Conservation (phyloP, 1,140 invertebrate genomes). For the Ceratina australensis region DNA sequence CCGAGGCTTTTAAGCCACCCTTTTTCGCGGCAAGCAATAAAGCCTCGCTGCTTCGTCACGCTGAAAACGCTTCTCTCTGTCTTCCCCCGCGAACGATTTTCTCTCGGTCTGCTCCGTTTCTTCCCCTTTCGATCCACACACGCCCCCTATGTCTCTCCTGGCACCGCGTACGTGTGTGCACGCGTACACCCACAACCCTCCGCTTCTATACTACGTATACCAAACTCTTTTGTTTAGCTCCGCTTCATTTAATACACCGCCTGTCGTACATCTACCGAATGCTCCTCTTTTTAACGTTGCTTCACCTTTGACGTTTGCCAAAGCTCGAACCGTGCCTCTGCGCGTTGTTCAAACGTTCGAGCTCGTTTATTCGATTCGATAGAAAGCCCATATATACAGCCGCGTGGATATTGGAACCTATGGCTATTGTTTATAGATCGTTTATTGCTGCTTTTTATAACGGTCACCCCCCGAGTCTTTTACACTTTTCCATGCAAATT, state of each 20-base stretch:
- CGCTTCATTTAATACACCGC: slow-evolving; percentile 28
- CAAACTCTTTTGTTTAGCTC: slow-evolving; percentile 32
- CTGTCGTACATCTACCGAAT: slow-evolving; percentile 1
- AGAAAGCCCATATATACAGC: too few species aligned
- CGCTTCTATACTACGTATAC: too few species aligned
- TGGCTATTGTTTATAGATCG: too few species aligned
- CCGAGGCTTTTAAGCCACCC: slow-evolving; percentile 47
- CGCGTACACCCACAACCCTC: too few species aligned
- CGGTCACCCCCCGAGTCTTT: too few species aligned
- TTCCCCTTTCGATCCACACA: not conserved
- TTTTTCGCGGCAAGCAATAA: slow-evolving; percentile 48
- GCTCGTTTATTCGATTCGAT: not conserved
- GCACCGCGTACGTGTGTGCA: not conserved
- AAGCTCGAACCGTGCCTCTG: not conserved
- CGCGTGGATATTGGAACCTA: not conserved
- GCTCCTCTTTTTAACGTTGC: not conserved
- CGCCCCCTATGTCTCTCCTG: too few species aligned
- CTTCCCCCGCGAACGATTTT: slow-evolving; percentile 35
- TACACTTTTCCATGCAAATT: too few species aligned
- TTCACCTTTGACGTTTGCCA: slow-evolving; percentile 1
- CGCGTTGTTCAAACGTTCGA: not conserved
- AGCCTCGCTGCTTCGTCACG: slow-evolving; percentile 42
- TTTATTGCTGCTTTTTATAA: not conserved
- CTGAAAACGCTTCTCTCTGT: slow-evolving; percentile 44
- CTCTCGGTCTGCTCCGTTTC: not conserved